Conservation (phyloP, 1,140 invertebrate genomes). For the Rhagoletis pomonella region DNA sequence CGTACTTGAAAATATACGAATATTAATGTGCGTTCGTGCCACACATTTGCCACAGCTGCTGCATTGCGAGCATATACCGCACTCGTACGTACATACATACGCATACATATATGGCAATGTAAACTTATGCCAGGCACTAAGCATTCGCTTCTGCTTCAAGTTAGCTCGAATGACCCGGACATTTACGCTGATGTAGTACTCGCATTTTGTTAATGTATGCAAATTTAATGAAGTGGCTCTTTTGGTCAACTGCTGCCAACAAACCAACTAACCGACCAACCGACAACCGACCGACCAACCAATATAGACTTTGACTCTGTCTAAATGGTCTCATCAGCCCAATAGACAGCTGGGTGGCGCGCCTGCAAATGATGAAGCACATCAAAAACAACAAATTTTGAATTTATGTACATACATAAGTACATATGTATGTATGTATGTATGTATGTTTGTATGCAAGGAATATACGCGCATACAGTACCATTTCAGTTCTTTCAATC, state of each 20-base stretch:
- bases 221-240: slow-evolving; percentile 47
- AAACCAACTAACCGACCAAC: not conserved
- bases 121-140: not conserved
- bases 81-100: not conserved
- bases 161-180: not conserved
- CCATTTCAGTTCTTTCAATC: not conserved
- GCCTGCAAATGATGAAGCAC: slow-evolving; percentile 17
- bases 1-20: not conserved
- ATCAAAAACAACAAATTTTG: slow-evolving; percentile 32
- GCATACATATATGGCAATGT: not conserved
- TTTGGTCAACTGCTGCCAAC: slow-evolving; percentile 38
- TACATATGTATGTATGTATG: no score
- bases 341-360: slow-evolving; percentile 6
- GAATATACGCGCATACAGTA: not conserved
- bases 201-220: slow-evolving; percentile 45
- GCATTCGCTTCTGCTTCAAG: no score
- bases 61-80: not conserved
- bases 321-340: slow-evolving; percentile 26
- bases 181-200: no score
- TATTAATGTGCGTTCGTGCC: not conserved
- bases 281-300: no score
- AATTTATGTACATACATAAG: not conserved
- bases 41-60: slow-evolving; percentile 33
- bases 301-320: not conserved
- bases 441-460: no score